A percentile compares a stretch with the other conserved stretches of the same genome.
These are phyloP conservation scores for Lithophane ornitopus DNA, from an alignment of 2,888 invertebrate genomes.

Conservation along the genomic window DNA sequence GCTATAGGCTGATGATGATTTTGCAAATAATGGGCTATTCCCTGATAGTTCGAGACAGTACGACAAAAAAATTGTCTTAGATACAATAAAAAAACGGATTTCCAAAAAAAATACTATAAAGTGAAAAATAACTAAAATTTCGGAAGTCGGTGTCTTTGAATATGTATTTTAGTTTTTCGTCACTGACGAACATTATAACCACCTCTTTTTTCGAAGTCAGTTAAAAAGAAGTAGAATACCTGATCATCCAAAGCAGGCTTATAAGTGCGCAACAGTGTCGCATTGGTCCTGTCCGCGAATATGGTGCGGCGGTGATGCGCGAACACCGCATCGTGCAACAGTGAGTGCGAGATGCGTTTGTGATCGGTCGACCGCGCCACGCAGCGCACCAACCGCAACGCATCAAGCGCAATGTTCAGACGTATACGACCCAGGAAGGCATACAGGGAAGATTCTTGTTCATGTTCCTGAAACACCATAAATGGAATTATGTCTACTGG, in stretches of 20 bases:
- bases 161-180: no score
- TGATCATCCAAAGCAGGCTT: slow-evolving; percentile 78
- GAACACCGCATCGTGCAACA: slow-evolving; percentile 79
- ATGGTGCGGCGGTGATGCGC: slow-evolving; percentile 77
- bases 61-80: no score
- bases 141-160: no score
- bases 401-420: slow-evolving; percentile 82
- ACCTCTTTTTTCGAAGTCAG: no score
- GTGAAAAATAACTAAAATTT: no score
- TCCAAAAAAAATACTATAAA: no score
- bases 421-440: slow-evolving; percentile 81
- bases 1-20: no score
- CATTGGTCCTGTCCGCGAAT: slow-evolving; percentile 53
- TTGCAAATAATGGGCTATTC: neutral
- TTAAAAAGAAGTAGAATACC: slow-evolving; percentile 55
- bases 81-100: no score
- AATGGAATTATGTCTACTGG: neutral
- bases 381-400: slow-evolving; percentile 80
- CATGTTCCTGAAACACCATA: slow-evolving; percentile 66
- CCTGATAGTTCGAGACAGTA: no score
- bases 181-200: no score
- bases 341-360: slow-evolving; percentile 68
- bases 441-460: slow-evolving; percentile 80
- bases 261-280: slow-evolving; percentile 77
- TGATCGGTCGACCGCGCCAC: slow-evolving; percentile 79